Base-by-base conservation (phyloP, 2,888 invertebrate genomes). In the Hydropsyche betteni region DNA sequence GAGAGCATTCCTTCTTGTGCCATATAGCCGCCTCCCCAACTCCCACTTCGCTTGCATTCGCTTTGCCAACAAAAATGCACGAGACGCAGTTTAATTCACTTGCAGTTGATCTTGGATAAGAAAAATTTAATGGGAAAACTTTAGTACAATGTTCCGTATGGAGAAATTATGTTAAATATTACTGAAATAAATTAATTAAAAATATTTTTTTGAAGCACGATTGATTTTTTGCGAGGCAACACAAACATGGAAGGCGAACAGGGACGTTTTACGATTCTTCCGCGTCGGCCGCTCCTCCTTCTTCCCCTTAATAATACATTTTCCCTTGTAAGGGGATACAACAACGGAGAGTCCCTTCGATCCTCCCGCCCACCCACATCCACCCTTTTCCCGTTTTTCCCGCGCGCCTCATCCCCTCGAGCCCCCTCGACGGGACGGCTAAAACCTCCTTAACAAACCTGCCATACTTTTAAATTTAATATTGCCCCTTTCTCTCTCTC, bases 381-480 rank as follows among this genome's bases (percentile, higher is more conserved):
- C 55, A 55, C n/a, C 34, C 64, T 44, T 44, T 44, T 10, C 44
- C 44, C 44, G 10, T 44, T 44, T 44, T 44, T 44, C 44, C 24
- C 24, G 24, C 24, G 24, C 24, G 44, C 44, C 44, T 44, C 44
- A 44, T 10, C 6, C 44, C 44, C 44, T 8, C 7, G 44, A 44
- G 10, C 44, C 38, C 12, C 64, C 64, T 44, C 70, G n/a, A 55
- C 58, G 58, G 58, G 72, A 61, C 50, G 72, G 72, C 72, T 72
- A 38, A 72, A 50, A 72, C 72, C 72, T 72, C 72, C 72, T 58
- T 58, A 72, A 50, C 72, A 61, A 72, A 72, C 72, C 58, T 53
- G 73, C 73, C 68, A 53, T 74, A 76, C 74, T 76, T 76, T 76
- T 76, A 76, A 76, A 76, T 76, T 76, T 76, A 76, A 76, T 76